These are phyloP conservation scores for Scomberomorus guttatus DNA, from an alignment of 2,797 vertebrate genomes.

Conservation along the genomic window DNA sequence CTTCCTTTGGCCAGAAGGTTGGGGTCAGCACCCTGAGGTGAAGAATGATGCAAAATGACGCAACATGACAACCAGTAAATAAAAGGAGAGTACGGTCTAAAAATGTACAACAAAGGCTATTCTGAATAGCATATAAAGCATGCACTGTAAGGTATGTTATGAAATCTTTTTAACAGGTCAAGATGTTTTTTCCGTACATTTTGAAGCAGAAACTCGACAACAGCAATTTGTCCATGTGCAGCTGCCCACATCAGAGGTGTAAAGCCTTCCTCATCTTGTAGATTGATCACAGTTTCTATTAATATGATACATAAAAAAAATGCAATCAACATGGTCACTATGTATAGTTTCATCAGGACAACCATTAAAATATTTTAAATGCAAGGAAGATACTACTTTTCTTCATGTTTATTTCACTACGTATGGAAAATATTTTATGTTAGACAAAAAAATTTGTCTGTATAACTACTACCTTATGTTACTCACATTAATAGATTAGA, in stretches of 20 bases:
- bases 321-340: not conserved
- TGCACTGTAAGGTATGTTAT: not conserved
- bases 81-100: not conserved
- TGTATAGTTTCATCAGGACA: not conserved
- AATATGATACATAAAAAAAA: slow-evolving; percentile 8
- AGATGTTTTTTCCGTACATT: slow-evolving; percentile 86
- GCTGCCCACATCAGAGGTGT: slow-evolving; percentile 99
- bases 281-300: slow-evolving; percentile 96
- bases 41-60: not conserved
- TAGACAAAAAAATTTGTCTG: not conserved
- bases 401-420: not conserved
- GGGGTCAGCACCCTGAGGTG: slow-evolving; percentile 92
- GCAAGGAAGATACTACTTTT: not conserved
- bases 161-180: not conserved
- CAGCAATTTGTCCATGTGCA: slow-evolving; percentile 98
- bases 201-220: slow-evolving; percentile 98
- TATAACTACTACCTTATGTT: not conserved
- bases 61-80: not conserved
- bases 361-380: not conserved
- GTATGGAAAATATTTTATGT: not conserved
- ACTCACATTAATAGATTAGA: not conserved
- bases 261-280: slow-evolving; percentile 98
- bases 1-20: slow-evolving; percentile 96
- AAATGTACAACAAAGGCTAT: not conserved
- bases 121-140: not conserved